Conservation (phyloP, 2,113 vertebrate species). For the Toxotes jaculatrix region DNA sequence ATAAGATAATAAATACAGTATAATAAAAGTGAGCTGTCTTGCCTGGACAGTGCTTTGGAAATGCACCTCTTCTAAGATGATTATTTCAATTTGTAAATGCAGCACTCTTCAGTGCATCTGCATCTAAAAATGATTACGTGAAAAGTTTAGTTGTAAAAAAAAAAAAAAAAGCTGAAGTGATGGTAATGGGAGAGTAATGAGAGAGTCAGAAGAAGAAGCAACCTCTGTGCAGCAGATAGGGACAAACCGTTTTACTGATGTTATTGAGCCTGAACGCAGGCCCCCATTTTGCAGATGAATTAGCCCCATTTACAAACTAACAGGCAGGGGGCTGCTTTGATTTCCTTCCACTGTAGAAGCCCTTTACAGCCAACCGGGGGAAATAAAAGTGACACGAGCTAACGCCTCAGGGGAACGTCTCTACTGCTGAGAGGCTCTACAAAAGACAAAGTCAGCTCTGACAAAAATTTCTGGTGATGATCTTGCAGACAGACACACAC, state of each 20-base stretch:
- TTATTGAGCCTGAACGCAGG: conserved; percentile 48
- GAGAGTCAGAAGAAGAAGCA: not conserved
- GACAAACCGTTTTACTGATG: conserved; percentile 13
- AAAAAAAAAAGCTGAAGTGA: conserved; percentile 5
- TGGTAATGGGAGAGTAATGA: conserved; percentile 10
- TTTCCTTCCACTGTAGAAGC: conserved; percentile 51
- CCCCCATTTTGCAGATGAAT: conserved; percentile 49
- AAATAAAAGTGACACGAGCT: conserved; percentile 63
- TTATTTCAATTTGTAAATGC: conserved; percentile 2
- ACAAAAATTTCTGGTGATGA: conserved; percentile 47
- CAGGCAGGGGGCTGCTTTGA: conserved; percentile 49
- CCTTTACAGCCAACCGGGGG: conserved; percentile 49
- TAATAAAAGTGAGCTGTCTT: not conserved
- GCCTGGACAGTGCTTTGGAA: conserved; percentile 3
- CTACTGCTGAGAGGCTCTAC: conserved; percentile 31
- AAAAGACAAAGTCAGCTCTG: conserved; percentile 40
- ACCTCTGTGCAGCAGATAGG: conserved; percentile 5
- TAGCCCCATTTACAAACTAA: conserved; percentile 55
- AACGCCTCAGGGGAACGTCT: conserved; percentile 44
- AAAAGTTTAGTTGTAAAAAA: not conserved
- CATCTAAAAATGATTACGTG: not conserved
- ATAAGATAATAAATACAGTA: not conserved
- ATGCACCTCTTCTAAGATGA: not conserved
- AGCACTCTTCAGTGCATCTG: not conserved
- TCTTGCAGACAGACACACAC: conserved; percentile 3